Conservation (phyloP, 2,888 invertebrate genomes). For the Hyalella azteca region DNA sequence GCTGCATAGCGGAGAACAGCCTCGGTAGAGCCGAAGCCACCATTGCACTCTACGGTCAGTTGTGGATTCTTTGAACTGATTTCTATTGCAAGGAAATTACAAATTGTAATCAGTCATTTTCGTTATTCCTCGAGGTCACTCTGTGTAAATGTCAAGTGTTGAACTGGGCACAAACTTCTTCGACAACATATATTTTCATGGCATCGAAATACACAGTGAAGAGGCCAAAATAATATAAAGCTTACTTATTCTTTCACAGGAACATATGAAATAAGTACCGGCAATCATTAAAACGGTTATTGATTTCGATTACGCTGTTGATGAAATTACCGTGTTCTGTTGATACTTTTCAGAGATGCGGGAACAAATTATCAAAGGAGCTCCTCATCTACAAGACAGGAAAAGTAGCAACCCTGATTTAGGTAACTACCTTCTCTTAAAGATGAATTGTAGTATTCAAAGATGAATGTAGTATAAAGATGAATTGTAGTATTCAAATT, state of each 20-base stretch:
- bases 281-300: neutral
- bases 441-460: neutral
- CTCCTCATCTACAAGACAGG: neutral
- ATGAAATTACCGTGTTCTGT: neutral
- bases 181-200: neutral
- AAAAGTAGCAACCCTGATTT: neutral
- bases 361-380: slow-evolving; percentile 29
- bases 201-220: neutral
- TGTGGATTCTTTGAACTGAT: neutral
- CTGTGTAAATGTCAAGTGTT: neutral
- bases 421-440: neutral
- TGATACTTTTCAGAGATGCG: slow-evolving; percentile 11
- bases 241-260: neutral
- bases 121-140: no score
- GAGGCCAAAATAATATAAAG: neutral
- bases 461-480: neutral
- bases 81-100: neutral
- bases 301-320: neutral
- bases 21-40: slow-evolving; percentile 51
- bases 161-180: neutral
- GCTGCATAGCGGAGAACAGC: slow-evolving; percentile 49
- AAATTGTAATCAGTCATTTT: no score
- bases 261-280: neutral
- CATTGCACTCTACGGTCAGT: slow-evolving; percentile 51
- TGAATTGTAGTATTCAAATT: neutral